phyloP scores from a whole-genome alignment of 1,140 invertebrate genomes.

The Gryllus bimaculatus region DNA sequence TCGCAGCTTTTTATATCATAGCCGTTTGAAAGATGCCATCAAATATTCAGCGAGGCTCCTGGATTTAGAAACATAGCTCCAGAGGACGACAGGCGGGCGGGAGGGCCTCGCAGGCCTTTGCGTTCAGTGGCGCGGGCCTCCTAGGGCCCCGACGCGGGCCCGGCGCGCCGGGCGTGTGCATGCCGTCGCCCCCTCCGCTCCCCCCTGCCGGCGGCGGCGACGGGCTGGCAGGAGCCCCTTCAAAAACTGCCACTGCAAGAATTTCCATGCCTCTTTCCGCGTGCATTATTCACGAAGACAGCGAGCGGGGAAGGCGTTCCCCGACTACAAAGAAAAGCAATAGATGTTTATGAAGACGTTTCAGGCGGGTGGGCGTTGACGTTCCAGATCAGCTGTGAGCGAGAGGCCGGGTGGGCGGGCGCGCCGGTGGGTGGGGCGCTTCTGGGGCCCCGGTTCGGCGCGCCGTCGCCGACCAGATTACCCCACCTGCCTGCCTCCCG shows the following conservation, averaged over 20 bases:
- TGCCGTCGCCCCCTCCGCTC: too few relatives aligned
- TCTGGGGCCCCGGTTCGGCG: too few relatives aligned
- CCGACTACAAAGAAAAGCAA: conserved; percentile 1
- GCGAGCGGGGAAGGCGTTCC: not conserved
- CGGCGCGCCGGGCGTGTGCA: too few relatives aligned
- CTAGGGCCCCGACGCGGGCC: too few relatives aligned
- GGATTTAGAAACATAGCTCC: conserved; percentile 16
- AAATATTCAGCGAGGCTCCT: conserved; percentile 17
- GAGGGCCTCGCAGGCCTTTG: too few relatives aligned
- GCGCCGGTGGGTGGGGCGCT: too few relatives aligned
- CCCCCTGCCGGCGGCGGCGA: too few relatives aligned
- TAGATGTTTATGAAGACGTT: conserved; percentile 5
- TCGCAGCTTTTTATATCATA: conserved; percentile 11
- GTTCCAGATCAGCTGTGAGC: not conserved
- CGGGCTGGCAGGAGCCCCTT: not conserved
- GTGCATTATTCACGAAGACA: not conserved
- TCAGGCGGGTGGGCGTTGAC: not conserved
- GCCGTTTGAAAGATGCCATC: conserved; percentile 20
- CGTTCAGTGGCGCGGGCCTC: too few relatives aligned
- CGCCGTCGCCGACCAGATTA: too few relatives aligned
- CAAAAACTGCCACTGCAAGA: not conserved
- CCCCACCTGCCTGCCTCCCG: too few relatives aligned
- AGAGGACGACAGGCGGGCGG: not conserved
- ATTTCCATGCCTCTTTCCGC: not conserved
- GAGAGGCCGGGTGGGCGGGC: not conserved